Conservation (phyloP, 2,888 invertebrate species). For the Drosophila koepferae region DNA sequence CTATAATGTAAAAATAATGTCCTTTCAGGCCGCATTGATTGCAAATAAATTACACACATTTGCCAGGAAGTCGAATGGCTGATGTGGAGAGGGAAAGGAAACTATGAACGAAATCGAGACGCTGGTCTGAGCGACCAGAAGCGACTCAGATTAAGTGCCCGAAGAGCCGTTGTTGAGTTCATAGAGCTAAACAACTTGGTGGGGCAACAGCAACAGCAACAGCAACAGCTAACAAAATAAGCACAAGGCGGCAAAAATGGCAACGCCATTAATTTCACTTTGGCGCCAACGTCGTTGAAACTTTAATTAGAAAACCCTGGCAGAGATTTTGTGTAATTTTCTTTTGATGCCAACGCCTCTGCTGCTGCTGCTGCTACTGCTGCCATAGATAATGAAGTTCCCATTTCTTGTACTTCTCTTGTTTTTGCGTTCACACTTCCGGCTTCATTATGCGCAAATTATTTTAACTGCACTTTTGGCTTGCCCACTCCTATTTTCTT, state of each 20-base stretch:
- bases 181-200: conserved; percentile 47
- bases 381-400: conserved; percentile 72
- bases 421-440: conserved; percentile 76
- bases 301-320: conserved; percentile 77
- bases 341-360: conserved; percentile 51
- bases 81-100: conserved; percentile 8
- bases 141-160: conserved; percentile 72
- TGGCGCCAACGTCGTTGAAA: conserved; percentile 71
- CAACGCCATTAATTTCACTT: conserved; percentile 76
- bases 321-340: conserved; percentile 76
- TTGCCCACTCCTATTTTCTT: conserved; percentile 6
- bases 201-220: background rate
- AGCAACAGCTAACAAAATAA: conserved; percentile 29
- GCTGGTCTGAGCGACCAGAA: background rate
- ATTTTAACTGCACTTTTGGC: conserved; percentile 75
- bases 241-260: conserved; percentile 42
- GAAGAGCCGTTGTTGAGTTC: conserved; percentile 61
- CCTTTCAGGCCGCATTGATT: conserved; percentile 76
- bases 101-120: conserved; percentile 22
- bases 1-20: conserved; percentile 78
- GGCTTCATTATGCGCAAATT: conserved; percentile 79
- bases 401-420: conserved; percentile 63
- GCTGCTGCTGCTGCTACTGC: conserved; percentile 23
- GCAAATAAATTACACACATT: conserved; percentile 78
- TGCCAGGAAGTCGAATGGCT: conserved; percentile 30